Evolutionary conservation across 53 echinoderm and acorn worm species (phyloP).

Genomic region (Arbacia lixula): DNA sequence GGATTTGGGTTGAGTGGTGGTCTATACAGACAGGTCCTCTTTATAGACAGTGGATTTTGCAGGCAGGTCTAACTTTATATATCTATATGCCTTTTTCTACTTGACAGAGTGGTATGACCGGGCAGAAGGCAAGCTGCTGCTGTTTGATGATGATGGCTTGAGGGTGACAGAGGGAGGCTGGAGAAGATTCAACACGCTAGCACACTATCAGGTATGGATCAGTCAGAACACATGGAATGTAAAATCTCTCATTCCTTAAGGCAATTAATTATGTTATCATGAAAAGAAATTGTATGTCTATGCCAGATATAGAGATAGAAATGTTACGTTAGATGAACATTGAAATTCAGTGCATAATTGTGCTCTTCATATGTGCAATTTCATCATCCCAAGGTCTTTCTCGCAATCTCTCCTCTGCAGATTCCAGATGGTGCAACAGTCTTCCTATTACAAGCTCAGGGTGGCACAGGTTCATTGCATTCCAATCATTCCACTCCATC

Average conservation of each 20-base stretch:
- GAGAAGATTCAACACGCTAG: slow-evolving; percentile 85
- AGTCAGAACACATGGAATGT: too few relatives aligned
- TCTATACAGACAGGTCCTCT: too few relatives aligned
- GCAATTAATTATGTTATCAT: too few relatives aligned
- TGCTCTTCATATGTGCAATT: background rate
- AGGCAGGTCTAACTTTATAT: too few relatives aligned
- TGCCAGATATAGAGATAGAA: too few relatives aligned
- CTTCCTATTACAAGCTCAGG: slow-evolving; percentile 74
- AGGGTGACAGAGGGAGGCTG: slow-evolving; percentile 79
- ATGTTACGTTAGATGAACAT: too few relatives aligned
- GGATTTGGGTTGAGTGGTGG: too few relatives aligned
- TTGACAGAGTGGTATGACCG: slow-evolving; percentile 85
- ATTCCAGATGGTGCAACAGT: slow-evolving; percentile 82
- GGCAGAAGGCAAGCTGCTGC: slow-evolving; percentile 64
- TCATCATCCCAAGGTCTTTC: too few relatives aligned
- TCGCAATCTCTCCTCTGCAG: slow-evolving; percentile 52
- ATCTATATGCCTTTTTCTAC: too few relatives aligned
- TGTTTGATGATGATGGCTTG: slow-evolving; percentile 79
- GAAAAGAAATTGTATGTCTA: background rate
- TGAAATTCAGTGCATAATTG: background rate
- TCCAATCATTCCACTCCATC: slow-evolving; percentile 67
- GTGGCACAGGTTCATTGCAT: slow-evolving; percentile 62
- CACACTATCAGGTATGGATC: slow-evolving; percentile 71
- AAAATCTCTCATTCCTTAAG: too few relatives aligned
- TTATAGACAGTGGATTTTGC: too few relatives aligned